phyloP scores from a whole-genome alignment of 2,113 vertebrate species.

The Hiodon tergisus region DNA sequence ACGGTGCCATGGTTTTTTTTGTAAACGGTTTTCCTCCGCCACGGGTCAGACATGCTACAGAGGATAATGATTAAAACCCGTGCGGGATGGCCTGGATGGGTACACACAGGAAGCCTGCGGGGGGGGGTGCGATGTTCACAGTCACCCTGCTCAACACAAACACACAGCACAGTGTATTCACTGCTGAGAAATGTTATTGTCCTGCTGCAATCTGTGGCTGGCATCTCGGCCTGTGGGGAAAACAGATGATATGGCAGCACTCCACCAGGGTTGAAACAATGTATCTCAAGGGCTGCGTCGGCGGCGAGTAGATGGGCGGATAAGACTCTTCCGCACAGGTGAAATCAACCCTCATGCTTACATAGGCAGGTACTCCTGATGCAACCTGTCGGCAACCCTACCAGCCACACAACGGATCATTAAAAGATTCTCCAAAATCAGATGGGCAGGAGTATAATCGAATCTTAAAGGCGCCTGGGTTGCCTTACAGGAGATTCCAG shows the following conservation, averaged over 20 bases:
- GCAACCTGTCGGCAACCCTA: not conserved
- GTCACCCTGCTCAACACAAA: not conserved
- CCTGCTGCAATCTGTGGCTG: not conserved
- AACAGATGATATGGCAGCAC: not conserved
- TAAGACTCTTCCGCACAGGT: conserved; percentile 11
- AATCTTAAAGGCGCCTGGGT: conserved; percentile 32
- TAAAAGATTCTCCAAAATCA: conserved; percentile 26
- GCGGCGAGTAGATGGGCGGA: conserved; percentile 5
- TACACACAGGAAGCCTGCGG: not conserved
- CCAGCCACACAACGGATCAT: conserved; percentile 21
- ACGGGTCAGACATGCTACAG: not conserved
- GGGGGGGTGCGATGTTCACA: conserved; percentile 1
- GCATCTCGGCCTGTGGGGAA: not conserved
- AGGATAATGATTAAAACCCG: not conserved
- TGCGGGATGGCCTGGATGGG: not conserved
- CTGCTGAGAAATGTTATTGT: conserved; percentile 20
- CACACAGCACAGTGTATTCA: conserved; percentile 2
- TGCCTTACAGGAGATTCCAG: conserved; percentile 28
- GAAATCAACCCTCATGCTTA: conserved; percentile 9
- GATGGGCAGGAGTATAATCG: conserved; percentile 31
- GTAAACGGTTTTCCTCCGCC: not conserved
- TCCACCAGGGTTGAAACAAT: conserved; percentile 16
- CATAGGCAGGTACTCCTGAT: not conserved
- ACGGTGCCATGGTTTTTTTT: not conserved
- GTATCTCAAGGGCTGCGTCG: conserved; percentile 10